phyloP scores from a whole-genome alignment of 2,888 invertebrate species.

The Lymantria dispar region DNA sequence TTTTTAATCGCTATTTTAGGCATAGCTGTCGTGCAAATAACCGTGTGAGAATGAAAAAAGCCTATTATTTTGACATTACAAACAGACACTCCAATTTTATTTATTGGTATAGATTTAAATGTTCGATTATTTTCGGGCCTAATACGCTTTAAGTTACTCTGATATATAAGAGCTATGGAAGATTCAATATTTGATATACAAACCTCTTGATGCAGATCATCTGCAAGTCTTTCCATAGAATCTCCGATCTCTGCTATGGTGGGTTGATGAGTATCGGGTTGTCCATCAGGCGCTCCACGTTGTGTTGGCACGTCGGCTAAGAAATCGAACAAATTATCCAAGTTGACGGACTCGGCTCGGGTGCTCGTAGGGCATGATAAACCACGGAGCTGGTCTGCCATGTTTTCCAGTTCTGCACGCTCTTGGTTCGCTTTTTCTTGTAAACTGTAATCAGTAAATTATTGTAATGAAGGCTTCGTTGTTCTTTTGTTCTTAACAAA shows the following conservation, averaged over 20 bases:
- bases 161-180: not conserved
- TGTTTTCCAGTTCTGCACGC: constrained; percentile 78
- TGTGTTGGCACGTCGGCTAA: constrained; percentile 87
- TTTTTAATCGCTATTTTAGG: too few species aligned
- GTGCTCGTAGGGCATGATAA: constrained; percentile 56
- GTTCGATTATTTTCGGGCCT: too few species aligned
- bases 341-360: constrained; percentile 89
- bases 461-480: not conserved
- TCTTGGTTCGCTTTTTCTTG: constrained; percentile 87
- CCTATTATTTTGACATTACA: too few species aligned
- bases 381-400: constrained; percentile 72
- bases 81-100: too few species aligned
- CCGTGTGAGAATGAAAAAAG: too few species aligned
- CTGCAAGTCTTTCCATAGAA: constrained; percentile 91
- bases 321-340: constrained; percentile 95
- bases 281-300: constrained; percentile 74
- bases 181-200: not conserved
- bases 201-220: constrained; percentile 91
- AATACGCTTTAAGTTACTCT: too few species aligned
- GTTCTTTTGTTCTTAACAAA: too few species aligned
- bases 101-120: too few species aligned
- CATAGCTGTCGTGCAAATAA: too few species aligned
- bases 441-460: constrained; percentile 49
- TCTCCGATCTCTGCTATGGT: constrained; percentile 92
- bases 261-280: constrained; percentile 81